Evolutionary conservation across 2,113 vertebrate genomes (phyloP), one percentile per base, ranked within the genome.

Genomic region (Anoplopoma fimbria): DNA sequence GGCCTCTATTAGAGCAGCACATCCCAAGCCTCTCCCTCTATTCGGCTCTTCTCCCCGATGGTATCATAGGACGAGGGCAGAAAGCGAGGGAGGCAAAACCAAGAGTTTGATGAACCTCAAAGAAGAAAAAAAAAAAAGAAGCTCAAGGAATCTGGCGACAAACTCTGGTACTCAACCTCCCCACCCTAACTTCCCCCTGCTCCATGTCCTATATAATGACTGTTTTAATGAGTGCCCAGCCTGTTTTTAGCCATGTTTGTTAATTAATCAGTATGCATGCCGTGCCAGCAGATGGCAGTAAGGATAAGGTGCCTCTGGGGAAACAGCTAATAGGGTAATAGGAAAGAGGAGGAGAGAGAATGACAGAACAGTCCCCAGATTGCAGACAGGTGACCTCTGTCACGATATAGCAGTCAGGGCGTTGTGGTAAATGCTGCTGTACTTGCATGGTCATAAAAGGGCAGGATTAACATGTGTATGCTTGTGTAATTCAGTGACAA

Each of bases 301-400:
- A 87, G 86, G 75, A 83, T 87, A 89, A 91, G 75, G 57, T 75
- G 82, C 89, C 91, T 89, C 92, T 70, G 57, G 89, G 86, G 89
- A 91, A 75, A 82, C n/a, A 25, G 45, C 84, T 90, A 93, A 88
- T 75, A 53, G 79, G 89, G 74, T 79, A 84, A 89, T 73, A 82
- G 83, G 70, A 84, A 51, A 69, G 33, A 63, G 45, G 72, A 75
- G 69, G 61, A 79, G 72, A 77, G 72, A 84, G 82, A 85, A 88
- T 85, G 77, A 89, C 67, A 78, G 82, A 71, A 49, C 29, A 78
- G 86, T 78, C 67, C 81, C 71, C 84, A 87, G 89, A 90, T 47
- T 89, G 87, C 87, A 86, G 79, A 89, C 82, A 92, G 87, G 82
- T 93, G 94, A 94, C 94, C 92, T 92, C 85, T 87, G 87, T 89